phyloP scores from a whole-genome alignment of 2,888 invertebrate species.

The Dendrolimus pini region DNA sequence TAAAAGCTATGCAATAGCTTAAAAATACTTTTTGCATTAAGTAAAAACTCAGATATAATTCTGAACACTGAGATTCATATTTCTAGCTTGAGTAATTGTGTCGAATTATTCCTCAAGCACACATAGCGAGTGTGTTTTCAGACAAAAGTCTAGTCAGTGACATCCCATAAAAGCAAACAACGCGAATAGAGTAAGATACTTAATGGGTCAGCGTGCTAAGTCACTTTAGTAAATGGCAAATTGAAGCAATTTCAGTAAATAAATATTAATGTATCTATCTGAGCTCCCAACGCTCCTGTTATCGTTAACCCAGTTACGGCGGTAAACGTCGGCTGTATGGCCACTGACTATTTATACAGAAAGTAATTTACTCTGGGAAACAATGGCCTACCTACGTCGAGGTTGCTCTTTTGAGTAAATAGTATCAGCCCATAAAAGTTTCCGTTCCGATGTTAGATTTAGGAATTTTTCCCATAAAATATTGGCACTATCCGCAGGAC shows the following conservation, averaged over 20 bases:
- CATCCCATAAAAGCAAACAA: neutral
- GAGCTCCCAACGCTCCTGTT: neutral
- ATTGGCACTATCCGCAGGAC: too few relatives aligned
- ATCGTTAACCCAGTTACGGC: neutral
- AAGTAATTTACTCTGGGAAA: neutral
- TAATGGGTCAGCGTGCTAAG: conserved; percentile 6
- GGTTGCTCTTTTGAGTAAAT: neutral
- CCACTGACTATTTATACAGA: neutral
- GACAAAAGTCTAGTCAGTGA: neutral
- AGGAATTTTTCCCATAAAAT: too few relatives aligned
- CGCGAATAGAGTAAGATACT: neutral
- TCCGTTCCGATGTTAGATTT: too few relatives aligned
- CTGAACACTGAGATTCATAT: too few relatives aligned
- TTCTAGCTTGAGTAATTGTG: too few relatives aligned
- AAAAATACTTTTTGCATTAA: too few relatives aligned
- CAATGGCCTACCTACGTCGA: neutral
- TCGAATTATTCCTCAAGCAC: too few relatives aligned
- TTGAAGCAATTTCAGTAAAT: conserved; percentile 29
- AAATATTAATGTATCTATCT: neutral
- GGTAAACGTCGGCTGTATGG: neutral
- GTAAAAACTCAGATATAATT: too few relatives aligned
- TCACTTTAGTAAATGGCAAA: conserved; percentile 30
- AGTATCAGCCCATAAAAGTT: too few relatives aligned
- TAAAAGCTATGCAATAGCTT: too few relatives aligned
- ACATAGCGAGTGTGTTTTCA: too few relatives aligned